phyloP scores from a whole-genome alignment of 2,888 invertebrate species.

The Gibbula magus region DNA sequence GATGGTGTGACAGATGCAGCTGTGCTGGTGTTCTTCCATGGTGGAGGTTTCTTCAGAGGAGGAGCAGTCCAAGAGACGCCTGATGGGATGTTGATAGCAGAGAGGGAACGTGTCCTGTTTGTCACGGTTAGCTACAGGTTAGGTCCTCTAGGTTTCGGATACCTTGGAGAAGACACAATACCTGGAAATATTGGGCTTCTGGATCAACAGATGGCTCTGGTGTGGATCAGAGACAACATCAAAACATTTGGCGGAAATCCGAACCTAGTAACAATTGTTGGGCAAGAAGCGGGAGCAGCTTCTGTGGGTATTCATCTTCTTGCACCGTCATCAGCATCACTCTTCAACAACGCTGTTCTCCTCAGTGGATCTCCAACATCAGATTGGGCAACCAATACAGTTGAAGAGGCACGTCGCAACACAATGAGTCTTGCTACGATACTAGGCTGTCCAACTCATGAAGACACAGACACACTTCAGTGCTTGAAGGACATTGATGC shows the following conservation, averaged over 20 bases:
- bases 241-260: constrained; percentile 63
- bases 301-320: constrained; percentile 60
- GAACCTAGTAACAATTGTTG: constrained; percentile 59
- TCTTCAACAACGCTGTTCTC: constrained; percentile 63
- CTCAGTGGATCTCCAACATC: constrained; percentile 57
- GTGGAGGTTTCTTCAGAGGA: constrained; percentile 94
- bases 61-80: constrained; percentile 83
- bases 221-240: constrained; percentile 96
- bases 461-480: background rate
- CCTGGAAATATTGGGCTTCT: constrained; percentile 94
- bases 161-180: constrained; percentile 85
- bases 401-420: background rate
- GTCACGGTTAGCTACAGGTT: constrained; percentile 94
- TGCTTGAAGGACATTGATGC: background rate
- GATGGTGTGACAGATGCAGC: background rate
- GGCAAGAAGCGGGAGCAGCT: constrained; percentile 67
- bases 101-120: constrained; percentile 91
- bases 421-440: background rate
- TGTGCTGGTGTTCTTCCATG: constrained; percentile 90
- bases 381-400: constrained; percentile 44
- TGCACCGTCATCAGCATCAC: constrained; percentile 50
- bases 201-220: constrained; percentile 94
- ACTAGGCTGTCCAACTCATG: background rate
- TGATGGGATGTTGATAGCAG: constrained; percentile 83
- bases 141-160: constrained; percentile 95